Base-by-base conservation (phyloP, 2,888 invertebrate species). In the Drosophila monieri region DNA sequence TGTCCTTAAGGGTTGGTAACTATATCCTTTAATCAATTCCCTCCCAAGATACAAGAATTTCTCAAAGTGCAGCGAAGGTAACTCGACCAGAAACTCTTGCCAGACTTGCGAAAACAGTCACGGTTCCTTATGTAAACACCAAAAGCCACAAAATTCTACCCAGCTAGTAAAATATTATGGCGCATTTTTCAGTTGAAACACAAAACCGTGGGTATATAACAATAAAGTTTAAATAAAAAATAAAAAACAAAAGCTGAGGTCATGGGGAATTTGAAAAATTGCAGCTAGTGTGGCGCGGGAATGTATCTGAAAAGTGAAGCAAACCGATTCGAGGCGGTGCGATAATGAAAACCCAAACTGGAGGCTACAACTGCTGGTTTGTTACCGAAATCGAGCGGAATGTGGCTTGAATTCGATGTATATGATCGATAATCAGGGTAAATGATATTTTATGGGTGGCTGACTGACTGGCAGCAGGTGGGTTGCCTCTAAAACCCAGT, bases 51-150 rank as follows among this genome's bases (percentile, higher is more conserved):
- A 4, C 3, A 9, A 9, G 2, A 12, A 12, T 43, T 43, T 43
- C 12, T 1, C 1, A 1, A 12, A 18, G 43, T 43, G 43, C 43
- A 43, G 12, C 6, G 21, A 21, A 51, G 57, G 60, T 52, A 66
- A 80, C 66, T 73, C 56, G 54, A 68, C 25, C 62, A 56, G 48
- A 57, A 73, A 73, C 48, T 62, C 48, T 62, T 56, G 41, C 43
- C 56, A 37, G 52, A 80, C 78, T 85, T 81, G 85, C 76, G 68
- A 81, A 81, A 81, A 87, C 73, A 70, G 78, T 78, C 88, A 81
- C 73, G 81, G 55, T 54, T 68, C 65, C 72, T 76, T 84, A 70
- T 68, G 62, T 56, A 71, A 80, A 84, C 41, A 59, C 48, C 48
- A 55, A 30, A 35, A 27, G 9, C 9, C 9, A 3, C 9, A 9